A percentile compares a stretch with the other conserved stretches of the same genome.
These are phyloP conservation scores for Trachemys scripta DNA, from an alignment of 2,113 vertebrate genomes.

Conservation along the genomic window DNA sequence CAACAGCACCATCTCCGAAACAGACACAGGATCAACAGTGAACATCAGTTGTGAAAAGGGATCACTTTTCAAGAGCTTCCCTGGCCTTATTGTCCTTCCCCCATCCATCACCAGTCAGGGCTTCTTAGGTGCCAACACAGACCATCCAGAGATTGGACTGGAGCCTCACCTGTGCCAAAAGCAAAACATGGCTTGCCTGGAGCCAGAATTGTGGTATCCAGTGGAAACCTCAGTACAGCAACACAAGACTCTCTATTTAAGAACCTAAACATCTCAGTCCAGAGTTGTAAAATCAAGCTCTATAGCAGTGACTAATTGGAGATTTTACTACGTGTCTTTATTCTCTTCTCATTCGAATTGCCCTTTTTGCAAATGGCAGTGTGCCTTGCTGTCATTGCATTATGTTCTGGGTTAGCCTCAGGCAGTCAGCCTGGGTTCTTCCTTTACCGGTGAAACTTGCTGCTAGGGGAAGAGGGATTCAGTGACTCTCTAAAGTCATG, in stretches of 20 bases:
- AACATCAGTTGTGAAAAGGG: not conserved
- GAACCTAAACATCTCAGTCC: not conserved
- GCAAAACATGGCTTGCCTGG: not conserved
- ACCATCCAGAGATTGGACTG: not conserved
- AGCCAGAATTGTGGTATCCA: not conserved
- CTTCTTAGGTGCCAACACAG: not conserved
- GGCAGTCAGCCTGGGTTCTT: not conserved
- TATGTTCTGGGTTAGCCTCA: not conserved
- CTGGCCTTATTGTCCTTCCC: not conserved
- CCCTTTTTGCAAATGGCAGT: not conserved
- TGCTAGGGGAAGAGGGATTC: not conserved
- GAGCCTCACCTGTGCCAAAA: not conserved
- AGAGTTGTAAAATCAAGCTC: not conserved
- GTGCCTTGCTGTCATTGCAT: not conserved
- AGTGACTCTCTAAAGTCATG: not conserved
- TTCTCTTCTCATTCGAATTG: not conserved
- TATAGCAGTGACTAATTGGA: not conserved
- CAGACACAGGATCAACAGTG: slow-evolving; percentile 88
- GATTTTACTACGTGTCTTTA: not conserved
- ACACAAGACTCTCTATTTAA: not conserved
- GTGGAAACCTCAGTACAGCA: not conserved
- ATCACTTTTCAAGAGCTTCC: not conserved
- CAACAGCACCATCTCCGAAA: slow-evolving; percentile 91
- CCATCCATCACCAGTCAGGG: not conserved
- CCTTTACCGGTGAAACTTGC: not conserved